Evolutionary conservation across 2,888 invertebrate genomes (phyloP), one percentile per base, ranked within the genome.

Genomic region (Cheiracanthium punctorium): DNA sequence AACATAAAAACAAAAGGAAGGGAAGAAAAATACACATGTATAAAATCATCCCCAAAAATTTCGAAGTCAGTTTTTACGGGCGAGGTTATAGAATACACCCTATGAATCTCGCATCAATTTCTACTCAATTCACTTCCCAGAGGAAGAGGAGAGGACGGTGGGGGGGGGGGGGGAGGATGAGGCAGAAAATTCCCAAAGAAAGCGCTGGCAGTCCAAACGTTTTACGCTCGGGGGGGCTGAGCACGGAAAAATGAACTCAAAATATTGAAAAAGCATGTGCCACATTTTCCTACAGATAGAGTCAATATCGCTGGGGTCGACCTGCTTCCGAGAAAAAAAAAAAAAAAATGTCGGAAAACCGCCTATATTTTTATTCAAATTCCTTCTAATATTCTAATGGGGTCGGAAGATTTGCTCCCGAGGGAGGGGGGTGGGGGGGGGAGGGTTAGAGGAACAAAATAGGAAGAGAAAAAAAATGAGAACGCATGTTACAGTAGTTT

Each of bases 341-440:
- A n/a, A n/a, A 58, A 82, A 67, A 82, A 82, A 84, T 84, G 84
- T 84, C 84, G 79, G n/a, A 79, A 84, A 79, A 84, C 71, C 77
- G 37, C 75, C 75, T 65, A 52, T 80, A 80, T 85, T 86, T 86
- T 75, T 86, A 86, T 86, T 86, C 85, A 86, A 86, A 86, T 86
- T 76, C 84, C 69, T 43, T 70, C 80, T 86, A 86, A 86, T 86
- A 86, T 86, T 86, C 80, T 86, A 86, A 86, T 86, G 85, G 85
- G 85, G 80, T 86, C 85, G 79, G 84, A 77, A 79, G 24, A 71
- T 75, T 65, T 72, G 73, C 74, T 73, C 67, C 72, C 65, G 32
- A 37, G 29, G 28, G 71, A 20, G 67, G 64, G n/a, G 58, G 41
- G 30, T n/a, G 30, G 20, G 48, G 52, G 48, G 67, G 74, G 30